Percentiles rank a stretch among this genome's conserved stretches.
These are phyloP conservation scores for Gadopsis marmoratus DNA, from an alignment of 2,797 vertebrate species.

Conservation along the genomic window DNA sequence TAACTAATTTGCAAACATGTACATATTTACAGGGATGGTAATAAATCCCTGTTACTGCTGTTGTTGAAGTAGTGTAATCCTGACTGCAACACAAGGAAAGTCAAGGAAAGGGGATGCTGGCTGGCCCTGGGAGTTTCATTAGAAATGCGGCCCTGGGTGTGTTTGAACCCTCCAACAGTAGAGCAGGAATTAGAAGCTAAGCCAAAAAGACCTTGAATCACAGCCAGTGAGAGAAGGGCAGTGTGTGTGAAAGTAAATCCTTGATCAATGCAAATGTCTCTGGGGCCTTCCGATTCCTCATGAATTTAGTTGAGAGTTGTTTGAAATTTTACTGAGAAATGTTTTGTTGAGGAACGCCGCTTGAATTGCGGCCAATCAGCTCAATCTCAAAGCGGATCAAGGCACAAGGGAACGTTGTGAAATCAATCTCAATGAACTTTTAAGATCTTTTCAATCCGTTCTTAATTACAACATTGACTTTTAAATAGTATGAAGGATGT, in stretches of 20 bases:
- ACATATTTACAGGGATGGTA: slow-evolving; percentile 56
- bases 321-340: slow-evolving; percentile 81
- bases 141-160: slow-evolving; percentile 76
- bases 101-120: slow-evolving; percentile 66
- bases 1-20: slow-evolving; percentile 45
- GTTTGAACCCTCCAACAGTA: slow-evolving; percentile 82
- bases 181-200: slow-evolving; percentile 83
- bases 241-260: slow-evolving; percentile 84
- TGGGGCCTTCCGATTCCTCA: slow-evolving; percentile 71
- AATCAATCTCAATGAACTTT: slow-evolving; percentile 80
- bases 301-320: slow-evolving; percentile 78
- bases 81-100: slow-evolving; percentile 63
- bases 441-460: slow-evolving; percentile 70
- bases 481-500: slow-evolving; percentile 61
- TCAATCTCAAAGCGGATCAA: slow-evolving; percentile 73
- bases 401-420: slow-evolving; percentile 66
- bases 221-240: slow-evolving; percentile 79
- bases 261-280: slow-evolving; percentile 84
- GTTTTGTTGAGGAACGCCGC: slow-evolving; percentile 74
- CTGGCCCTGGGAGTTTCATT: slow-evolving; percentile 81
- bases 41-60: slow-evolving; percentile 58
- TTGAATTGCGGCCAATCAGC: slow-evolving; percentile 73
- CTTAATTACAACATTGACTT: slow-evolving; percentile 77
- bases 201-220: slow-evolving; percentile 86
- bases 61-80: slow-evolving; percentile 73